Percentiles rank a stretch among this genome's conserved stretches.
Conservation (phyloP, 2,888 invertebrate species). For the Caenorhabditis doughertyi region DNA sequence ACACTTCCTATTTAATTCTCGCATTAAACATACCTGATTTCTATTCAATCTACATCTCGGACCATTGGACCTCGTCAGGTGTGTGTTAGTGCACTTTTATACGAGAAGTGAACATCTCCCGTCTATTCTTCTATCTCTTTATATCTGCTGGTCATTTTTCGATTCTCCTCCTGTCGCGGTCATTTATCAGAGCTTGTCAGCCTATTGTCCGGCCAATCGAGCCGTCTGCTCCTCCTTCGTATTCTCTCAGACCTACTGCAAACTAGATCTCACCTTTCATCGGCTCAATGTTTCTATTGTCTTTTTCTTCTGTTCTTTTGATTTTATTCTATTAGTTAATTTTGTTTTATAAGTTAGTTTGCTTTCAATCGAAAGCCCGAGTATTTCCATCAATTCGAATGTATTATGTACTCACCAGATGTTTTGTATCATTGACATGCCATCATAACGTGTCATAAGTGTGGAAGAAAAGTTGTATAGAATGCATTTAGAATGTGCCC, state of each 20-base stretch:
- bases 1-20: neutral
- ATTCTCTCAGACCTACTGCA: constrained; percentile 19
- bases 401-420: constrained; percentile 31
- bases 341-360: neutral
- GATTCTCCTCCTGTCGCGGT: constrained; percentile 57
- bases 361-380: neutral
- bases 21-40: neutral
- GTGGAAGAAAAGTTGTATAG: constrained; percentile 45
- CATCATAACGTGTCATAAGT: constrained; percentile 50
- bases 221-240: constrained; percentile 59
- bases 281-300: constrained; percentile 50
- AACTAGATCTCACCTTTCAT: constrained; percentile 41
- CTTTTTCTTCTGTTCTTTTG: constrained; percentile 14
- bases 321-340: neutral
- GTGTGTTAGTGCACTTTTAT: constrained; percentile 46
- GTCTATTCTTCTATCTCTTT: constrained; percentile 20
- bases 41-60: constrained; percentile 20
- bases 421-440: constrained; percentile 50
- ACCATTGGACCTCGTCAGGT: constrained; percentile 31
- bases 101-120: constrained; percentile 38
- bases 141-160: constrained; percentile 47
- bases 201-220: constrained; percentile 55
- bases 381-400: neutral
- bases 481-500: constrained; percentile 55
- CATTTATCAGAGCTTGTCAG: constrained; percentile 66